Evolutionary conservation across 2,797 vertebrate species (phyloP).

Genomic region (Chiloscyllium punctatum): DNA sequence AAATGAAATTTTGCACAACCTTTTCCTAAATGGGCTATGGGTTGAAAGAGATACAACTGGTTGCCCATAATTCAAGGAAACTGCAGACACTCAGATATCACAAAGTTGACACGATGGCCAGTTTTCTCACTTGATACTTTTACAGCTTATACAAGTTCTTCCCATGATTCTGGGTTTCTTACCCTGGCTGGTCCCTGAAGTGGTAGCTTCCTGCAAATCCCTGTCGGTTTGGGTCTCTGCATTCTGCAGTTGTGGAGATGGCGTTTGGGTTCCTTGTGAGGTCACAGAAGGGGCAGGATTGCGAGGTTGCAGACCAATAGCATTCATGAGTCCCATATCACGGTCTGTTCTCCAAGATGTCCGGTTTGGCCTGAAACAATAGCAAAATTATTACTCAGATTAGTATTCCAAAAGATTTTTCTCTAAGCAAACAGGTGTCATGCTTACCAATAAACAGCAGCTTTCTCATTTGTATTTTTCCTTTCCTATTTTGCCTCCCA

Average conservation of each 20-base stretch:
- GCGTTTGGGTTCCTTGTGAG: slow-evolving; percentile 93
- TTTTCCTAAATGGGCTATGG: neutral
- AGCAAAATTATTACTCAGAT: neutral
- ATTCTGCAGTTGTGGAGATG: slow-evolving; percentile 86
- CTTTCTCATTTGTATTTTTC: neutral
- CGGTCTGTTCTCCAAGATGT: slow-evolving; percentile 86
- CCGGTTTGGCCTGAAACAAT: slow-evolving; percentile 71
- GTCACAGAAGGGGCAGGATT: slow-evolving; percentile 90
- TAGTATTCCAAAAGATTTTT: too few species aligned
- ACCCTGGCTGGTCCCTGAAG: slow-evolving; percentile 60
- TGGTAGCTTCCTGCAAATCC: slow-evolving; percentile 65
- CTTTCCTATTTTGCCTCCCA: neutral
- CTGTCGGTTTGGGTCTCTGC: slow-evolving; percentile 93
- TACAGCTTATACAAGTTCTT: slow-evolving; percentile 33
- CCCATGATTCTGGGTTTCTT: slow-evolving; percentile 42
- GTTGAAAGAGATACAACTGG: neutral
- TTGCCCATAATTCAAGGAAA: neutral
- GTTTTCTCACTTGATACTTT: neutral
- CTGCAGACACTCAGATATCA: neutral
- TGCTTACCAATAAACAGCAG: neutral
- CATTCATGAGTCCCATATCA: slow-evolving; percentile 97
- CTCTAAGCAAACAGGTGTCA: neutral
- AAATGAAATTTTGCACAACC: neutral
- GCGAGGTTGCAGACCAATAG: slow-evolving; percentile 91
- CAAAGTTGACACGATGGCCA: neutral